A percentile compares a stretch with the other conserved stretches of the same genome.
phyloP scores from a whole-genome alignment of 2,113 vertebrate genomes.

The Myiopsitta monachus region DNA sequence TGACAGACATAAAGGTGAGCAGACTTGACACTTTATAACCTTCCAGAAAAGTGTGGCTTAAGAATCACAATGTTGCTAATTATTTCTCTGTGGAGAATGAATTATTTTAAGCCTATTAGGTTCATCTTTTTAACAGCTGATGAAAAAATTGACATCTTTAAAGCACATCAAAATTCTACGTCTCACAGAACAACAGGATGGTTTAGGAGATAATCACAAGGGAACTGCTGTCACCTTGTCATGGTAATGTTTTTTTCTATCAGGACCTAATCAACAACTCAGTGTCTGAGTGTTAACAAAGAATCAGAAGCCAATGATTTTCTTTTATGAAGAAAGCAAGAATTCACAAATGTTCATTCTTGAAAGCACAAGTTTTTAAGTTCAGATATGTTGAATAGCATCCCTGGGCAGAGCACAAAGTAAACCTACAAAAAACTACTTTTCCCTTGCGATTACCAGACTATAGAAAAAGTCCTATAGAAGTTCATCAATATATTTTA shows the following conservation, averaged over 20 bases:
- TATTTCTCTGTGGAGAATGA: background rate
- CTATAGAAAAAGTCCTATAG: background rate
- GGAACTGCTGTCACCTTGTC: background rate
- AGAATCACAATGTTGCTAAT: background rate
- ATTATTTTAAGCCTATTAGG: background rate
- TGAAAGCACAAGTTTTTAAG: background rate
- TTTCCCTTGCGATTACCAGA: background rate
- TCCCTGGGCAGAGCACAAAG: background rate
- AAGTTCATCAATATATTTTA: background rate
- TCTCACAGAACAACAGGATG: background rate
- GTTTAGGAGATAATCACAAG: background rate
- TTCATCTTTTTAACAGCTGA: background rate
- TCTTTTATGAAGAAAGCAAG: background rate
- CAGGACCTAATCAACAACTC: background rate
- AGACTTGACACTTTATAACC: background rate
- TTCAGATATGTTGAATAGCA: background rate
- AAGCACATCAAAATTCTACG: background rate
- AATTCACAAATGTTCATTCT: background rate
- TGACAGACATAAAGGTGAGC: background rate
- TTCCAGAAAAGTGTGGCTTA: background rate
- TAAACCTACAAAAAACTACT: background rate
- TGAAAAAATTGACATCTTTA: background rate
- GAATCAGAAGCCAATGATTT: background rate
- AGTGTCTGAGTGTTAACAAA: background rate
- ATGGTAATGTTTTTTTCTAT: background rate